Percentiles rank a stretch among this genome's conserved stretches.
phyloP scores from a whole-genome alignment of 2,888 invertebrate genomes.

The Pseudoips prasinana region DNA sequence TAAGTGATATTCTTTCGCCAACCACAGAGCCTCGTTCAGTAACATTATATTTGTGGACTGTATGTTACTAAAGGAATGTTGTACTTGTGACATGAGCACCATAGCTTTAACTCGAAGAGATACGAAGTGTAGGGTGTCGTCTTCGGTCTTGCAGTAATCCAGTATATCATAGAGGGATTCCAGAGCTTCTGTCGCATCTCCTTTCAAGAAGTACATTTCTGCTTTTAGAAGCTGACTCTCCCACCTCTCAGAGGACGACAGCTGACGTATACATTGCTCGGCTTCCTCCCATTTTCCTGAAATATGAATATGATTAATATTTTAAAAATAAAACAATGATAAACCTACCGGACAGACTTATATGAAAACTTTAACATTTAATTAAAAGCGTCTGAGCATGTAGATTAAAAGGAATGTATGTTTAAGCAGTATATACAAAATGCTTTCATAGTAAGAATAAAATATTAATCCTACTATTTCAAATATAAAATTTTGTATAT shows the following conservation, averaged over 20 bases:
- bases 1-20: conserved; percentile 88
- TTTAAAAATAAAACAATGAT: too few species aligned
- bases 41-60: conserved; percentile 79
- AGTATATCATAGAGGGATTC: conserved; percentile 76
- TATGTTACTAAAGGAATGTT: conserved; percentile 82
- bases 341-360: too few species aligned
- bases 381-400: too few species aligned
- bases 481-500: too few species aligned
- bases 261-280: conserved; percentile 84
- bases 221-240: conserved; percentile 83
- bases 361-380: too few species aligned
- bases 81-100: conserved; percentile 85
- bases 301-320: too few species aligned
- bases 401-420: too few species aligned
- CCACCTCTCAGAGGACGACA: conserved; percentile 85
- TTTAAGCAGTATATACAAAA: too few species aligned
- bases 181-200: conserved; percentile 69
- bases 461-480: too few species aligned
- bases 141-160: conserved; percentile 76
- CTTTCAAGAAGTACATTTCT: conserved; percentile 80
- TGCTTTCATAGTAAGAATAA: too few species aligned
- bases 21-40: conserved; percentile 87
- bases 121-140: conserved; percentile 76
- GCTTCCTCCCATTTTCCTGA: conserved; percentile 86
- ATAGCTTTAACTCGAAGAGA: conserved; percentile 84